Evolutionary conservation across 2,797 vertebrate species (phyloP), one percentile per base, ranked within the genome.

Genomic region (Scyliorhinus canicula): DNA sequence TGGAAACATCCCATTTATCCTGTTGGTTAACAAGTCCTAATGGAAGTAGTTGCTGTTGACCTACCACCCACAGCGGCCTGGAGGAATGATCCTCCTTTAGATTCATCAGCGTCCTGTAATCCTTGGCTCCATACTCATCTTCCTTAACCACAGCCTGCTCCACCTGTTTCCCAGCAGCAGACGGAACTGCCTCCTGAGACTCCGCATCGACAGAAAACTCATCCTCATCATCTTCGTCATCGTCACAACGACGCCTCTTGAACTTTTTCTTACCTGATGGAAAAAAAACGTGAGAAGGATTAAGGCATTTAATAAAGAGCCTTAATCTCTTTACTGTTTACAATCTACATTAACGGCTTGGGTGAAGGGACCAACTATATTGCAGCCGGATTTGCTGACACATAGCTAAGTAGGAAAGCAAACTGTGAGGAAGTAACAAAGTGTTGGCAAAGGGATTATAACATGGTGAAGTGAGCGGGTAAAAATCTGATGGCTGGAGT

Each of bases 61-160:
- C 97, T 97, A 99, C 99, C 99, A 99, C 99, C 99, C 98, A 99
- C 86, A 99, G 98, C 0, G 99, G 99, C 0, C 99, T 98, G 95
- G 99, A 99, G 8, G 94, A 21, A 96, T 99, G 98, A 96, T 99
- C 99, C 0, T 96, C 97, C 97, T 99, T 99, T 47, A 99, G 96
- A 0, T 97, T 95, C 99, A 99, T 99, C 97, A 99, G 98, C 63
- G 95, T 12, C 44, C 98, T 96, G 96, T 99, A 99, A 95, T 99
- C 99, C 97, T 99, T 99, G 77, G 99, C 99, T 55, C 99, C 99
- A 79, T 99, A 99, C 95, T 99, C 99, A 95, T 99, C 99, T 95
- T 97, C 95, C 95, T 98, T 99, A 52, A 96, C 98, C 47, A 96
- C 96, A 0, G 97, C 97, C 95, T 99, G 98, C 28, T 99, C 99